Evolutionary conservation across 2,888 invertebrate genomes (phyloP).

Genomic region (Euphydryas editha): DNA sequence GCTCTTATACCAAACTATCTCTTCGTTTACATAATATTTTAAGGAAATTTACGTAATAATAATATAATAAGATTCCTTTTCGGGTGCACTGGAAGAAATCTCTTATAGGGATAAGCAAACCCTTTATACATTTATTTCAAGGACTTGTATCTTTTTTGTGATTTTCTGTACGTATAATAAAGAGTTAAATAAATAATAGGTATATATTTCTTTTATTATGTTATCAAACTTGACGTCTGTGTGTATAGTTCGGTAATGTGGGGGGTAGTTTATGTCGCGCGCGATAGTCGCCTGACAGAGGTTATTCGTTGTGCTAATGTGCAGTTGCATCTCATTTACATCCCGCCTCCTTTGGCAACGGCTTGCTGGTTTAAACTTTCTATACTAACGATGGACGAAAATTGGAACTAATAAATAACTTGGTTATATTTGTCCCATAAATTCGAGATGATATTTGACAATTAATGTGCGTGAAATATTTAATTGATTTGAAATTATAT

Average conservation of each 20-base stretch:
- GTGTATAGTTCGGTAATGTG: constrained; percentile 71
- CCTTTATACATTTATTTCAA: too few species aligned
- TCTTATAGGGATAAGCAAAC: too few species aligned
- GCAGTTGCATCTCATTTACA: constrained; percentile 74
- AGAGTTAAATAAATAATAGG: too few species aligned
- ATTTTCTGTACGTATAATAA: too few species aligned
- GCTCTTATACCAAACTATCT: too few species aligned
- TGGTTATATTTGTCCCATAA: background rate
- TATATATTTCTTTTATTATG: background rate
- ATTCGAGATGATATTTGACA: background rate
- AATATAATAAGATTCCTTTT: too few species aligned
- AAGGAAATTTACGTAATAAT: background rate
- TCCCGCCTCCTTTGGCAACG: constrained; percentile 53
- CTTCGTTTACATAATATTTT: too few species aligned
- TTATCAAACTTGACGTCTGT: constrained; percentile 37
- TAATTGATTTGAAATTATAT: too few species aligned
- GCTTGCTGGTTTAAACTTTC: constrained; percentile 36
- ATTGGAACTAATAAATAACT: background rate
- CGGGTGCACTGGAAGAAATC: too few species aligned
- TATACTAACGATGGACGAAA: constrained; percentile 14
- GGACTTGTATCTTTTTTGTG: too few species aligned
- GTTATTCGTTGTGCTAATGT: constrained; percentile 83
- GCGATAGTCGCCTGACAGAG: constrained; percentile 78
- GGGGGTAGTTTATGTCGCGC: constrained; percentile 76
- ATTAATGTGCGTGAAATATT: background rate